Evolutionary conservation across 2,888 invertebrate species (phyloP).

Genomic region (Serripes groenlandicus): DNA sequence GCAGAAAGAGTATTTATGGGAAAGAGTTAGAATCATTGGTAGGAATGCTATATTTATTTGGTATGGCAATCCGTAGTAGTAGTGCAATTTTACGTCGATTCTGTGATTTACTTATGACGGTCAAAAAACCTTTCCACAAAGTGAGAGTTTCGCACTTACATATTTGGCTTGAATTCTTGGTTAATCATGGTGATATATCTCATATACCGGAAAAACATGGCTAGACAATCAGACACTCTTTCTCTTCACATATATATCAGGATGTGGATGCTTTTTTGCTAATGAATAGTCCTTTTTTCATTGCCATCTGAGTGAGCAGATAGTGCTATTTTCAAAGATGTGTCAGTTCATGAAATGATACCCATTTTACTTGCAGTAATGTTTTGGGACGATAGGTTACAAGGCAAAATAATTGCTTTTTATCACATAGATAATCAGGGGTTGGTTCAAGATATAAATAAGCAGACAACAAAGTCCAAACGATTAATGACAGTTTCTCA

Average conservation of each 20-base stretch:
- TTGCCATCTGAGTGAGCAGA: neutral
- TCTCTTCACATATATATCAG: neutral
- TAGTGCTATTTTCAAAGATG: neutral
- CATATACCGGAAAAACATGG: neutral
- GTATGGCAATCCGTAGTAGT: neutral
- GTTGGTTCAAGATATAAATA: no score
- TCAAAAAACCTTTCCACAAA: neutral
- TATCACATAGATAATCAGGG: no score
- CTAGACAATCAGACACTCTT: neutral
- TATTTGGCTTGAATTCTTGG: neutral
- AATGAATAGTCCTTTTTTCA: neutral
- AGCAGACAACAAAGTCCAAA: no score
- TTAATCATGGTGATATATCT: neutral
- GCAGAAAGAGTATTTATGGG: neutral
- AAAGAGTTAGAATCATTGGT: neutral
- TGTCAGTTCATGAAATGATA: slow-evolving; percentile 1
- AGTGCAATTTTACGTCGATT: neutral
- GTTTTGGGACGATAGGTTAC: neutral
- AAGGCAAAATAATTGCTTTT: no score
- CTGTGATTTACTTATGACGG: neutral
- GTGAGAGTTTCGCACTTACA: neutral
- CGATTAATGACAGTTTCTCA: no score
- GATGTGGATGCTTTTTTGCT: neutral
- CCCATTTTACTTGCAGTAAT: neutral
- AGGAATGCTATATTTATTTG: neutral